A percentile compares a stretch with the other conserved stretches of the same genome.
These are phyloP conservation scores for Neosilurus mollespiculum DNA, from an alignment of 2,797 vertebrate genomes.

Conservation along the genomic window DNA sequence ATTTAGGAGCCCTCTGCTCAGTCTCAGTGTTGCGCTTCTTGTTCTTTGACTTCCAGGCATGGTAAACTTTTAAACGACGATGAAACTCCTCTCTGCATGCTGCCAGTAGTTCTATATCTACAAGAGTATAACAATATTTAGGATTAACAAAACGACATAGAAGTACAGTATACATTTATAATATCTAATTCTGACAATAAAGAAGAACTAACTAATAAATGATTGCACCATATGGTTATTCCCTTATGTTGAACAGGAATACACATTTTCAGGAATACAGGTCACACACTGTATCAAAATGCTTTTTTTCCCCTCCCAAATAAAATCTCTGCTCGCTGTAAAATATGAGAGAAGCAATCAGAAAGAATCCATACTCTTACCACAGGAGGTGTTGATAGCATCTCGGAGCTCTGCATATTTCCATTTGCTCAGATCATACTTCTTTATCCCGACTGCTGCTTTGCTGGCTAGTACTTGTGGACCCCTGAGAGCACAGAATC, in stretches of 20 bases:
- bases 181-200: background rate
- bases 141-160: background rate
- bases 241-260: background rate
- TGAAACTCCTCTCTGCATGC: slow-evolving; percentile 99
- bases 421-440: slow-evolving; percentile 98
- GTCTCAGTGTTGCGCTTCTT: slow-evolving; percentile 90
- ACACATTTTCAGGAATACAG: background rate
- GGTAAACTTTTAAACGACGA: slow-evolving; percentile 95
- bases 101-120: slow-evolving; percentile 95
- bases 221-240: background rate
- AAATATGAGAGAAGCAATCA: slow-evolving; percentile 9
- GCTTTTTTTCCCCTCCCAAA: background rate
- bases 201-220: background rate
- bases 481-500: slow-evolving; percentile 74
- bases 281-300: background rate
- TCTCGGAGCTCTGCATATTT: slow-evolving; percentile 98
- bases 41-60: slow-evolving; percentile 98
- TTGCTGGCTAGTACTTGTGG: slow-evolving; percentile 92
- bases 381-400: slow-evolving; percentile 98
- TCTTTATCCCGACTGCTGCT: slow-evolving; percentile 88
- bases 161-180: no score
- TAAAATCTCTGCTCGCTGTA: background rate
- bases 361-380: slow-evolving; percentile 71
- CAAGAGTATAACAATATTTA: slow-evolving; percentile 35
- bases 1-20: slow-evolving; percentile 94